These are phyloP conservation scores for Eutolmus rufibarbis DNA, from an alignment of 2,888 invertebrate genomes.

Conservation along the genomic window DNA sequence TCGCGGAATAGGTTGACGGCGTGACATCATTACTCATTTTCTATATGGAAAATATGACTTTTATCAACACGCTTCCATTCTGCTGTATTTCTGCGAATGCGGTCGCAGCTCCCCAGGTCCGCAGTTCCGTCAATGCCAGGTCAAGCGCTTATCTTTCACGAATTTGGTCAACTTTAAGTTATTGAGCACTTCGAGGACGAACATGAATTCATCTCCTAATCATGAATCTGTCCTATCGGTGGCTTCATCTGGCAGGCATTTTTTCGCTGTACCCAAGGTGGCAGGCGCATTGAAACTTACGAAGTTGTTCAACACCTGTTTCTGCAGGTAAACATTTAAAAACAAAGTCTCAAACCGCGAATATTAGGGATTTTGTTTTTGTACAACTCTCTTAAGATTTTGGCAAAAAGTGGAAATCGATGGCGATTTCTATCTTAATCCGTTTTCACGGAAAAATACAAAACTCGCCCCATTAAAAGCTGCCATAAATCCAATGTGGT, in stretches of 20 bases:
- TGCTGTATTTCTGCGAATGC: not conserved
- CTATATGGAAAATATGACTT: constrained; percentile 27
- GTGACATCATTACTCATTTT: constrained; percentile 39
- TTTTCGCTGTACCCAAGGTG: not conserved
- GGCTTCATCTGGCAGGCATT: not conserved
- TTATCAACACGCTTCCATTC: constrained; percentile 20
- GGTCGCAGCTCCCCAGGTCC: not conserved
- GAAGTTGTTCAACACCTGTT: not conserved
- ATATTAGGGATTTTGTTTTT: not conserved
- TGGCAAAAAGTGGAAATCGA: not conserved
- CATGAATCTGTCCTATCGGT: not conserved
- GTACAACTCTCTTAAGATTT: not conserved
- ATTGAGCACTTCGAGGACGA: constrained; percentile 37
- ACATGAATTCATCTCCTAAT: constrained; percentile 29
- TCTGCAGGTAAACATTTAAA: not conserved
- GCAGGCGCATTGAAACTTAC: not conserved
- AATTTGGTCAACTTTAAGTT: constrained; percentile 33
- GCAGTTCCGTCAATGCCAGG: constrained; percentile 32
- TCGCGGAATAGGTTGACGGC: constrained; percentile 12
- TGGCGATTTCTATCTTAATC: not conserved
- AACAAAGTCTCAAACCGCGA: not conserved
- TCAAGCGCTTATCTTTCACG: constrained; percentile 40
- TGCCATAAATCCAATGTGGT: not conserved
- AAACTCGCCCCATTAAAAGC: not conserved
- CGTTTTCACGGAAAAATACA: not conserved